Evolutionary conservation across 2,888 invertebrate species (phyloP), one percentile per base, ranked within the genome.

Genomic region (Eustalomyia histrio): DNA sequence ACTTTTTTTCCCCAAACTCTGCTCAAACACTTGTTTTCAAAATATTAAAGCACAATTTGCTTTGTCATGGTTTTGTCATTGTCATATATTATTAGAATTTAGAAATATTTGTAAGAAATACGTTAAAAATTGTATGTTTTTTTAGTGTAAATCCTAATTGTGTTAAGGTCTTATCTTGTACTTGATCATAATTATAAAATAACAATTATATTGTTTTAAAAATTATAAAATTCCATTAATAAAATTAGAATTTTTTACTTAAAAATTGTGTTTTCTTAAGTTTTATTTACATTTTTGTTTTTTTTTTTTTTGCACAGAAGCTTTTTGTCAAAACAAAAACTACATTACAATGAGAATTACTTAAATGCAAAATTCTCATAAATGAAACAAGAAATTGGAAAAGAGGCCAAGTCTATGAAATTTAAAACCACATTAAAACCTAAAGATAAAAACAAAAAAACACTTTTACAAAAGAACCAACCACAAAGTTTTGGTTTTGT

Each of bases 361-460:
- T 76, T 69, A 47, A 43, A 71, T 60, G 61, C 69, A 76, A 74
- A 73, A 71, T 81, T 81, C 80, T 78, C 80, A 81, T 65, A 73
- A 64, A 72, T 55, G 78, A 60, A 72, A 60, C 29, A 17, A 67
- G 0, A 18, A 21, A 47, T 47, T 4, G 33, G 57, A 78, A 75
- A 81, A 78, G 81, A 75, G 81, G 78, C 81, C 81, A 81, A 78
- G 74, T 78, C 74, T 81, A 78, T 78, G 81, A 81, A 81, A 81
- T 78, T 57, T 21, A 71, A 78, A 78, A 74, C 81, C 81, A 60
- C 81, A 78, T 61, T 60, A 64, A 73, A 69, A 65, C 58, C 63
- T 74, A 63, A 57, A 47, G 2, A 18, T 33, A 55, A 33, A 29
- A 68, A 55, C 8, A 76, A 58, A 73, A 63, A n/a, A 73, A 69